phyloP scores from a whole-genome alignment of 2,113 vertebrate genomes.

The Onychostruthus taczanowskii region DNA sequence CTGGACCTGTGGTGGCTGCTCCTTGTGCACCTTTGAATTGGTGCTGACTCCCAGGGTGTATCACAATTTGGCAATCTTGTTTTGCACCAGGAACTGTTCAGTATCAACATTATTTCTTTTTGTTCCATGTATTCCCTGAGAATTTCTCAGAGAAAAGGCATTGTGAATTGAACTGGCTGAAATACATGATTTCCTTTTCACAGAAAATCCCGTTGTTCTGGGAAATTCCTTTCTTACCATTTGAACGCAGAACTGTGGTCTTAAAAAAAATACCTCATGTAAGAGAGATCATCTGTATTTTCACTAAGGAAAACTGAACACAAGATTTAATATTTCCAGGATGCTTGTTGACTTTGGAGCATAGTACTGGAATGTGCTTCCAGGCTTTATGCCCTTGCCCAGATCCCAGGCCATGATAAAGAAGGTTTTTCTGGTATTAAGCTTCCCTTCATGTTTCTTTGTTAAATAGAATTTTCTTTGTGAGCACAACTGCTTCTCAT shows the following conservation, averaged over 20 bases:
- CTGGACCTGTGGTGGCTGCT: not conserved
- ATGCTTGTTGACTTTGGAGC: not conserved
- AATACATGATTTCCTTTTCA: constrained; percentile 18
- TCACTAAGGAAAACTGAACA: not conserved
- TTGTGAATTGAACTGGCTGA: not conserved
- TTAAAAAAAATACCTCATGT: not conserved
- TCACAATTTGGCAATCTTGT: not conserved
- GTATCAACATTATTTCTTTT: not conserved
- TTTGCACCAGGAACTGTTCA: not conserved
- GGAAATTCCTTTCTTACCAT: not conserved
- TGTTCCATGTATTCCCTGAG: not conserved
- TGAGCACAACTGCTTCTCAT: not conserved
- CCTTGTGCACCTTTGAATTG: not conserved
- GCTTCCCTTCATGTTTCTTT: not conserved
- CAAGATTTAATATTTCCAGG: not conserved
- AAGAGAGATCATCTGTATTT: not conserved
- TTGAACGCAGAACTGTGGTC: not conserved
- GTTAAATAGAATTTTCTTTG: not conserved
- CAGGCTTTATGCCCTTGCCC: not conserved
- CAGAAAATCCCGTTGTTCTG: constrained; percentile 53
- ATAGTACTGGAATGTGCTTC: not conserved
- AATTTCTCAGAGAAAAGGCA: not conserved
- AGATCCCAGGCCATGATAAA: not conserved
- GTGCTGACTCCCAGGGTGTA: accelerated
- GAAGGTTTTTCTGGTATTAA: not conserved